Percentiles rank a stretch among this genome's conserved stretches.
phyloP scores from a whole-genome alignment of 1,140 invertebrate genomes.

The Drosophila pseudoananassae region DNA sequence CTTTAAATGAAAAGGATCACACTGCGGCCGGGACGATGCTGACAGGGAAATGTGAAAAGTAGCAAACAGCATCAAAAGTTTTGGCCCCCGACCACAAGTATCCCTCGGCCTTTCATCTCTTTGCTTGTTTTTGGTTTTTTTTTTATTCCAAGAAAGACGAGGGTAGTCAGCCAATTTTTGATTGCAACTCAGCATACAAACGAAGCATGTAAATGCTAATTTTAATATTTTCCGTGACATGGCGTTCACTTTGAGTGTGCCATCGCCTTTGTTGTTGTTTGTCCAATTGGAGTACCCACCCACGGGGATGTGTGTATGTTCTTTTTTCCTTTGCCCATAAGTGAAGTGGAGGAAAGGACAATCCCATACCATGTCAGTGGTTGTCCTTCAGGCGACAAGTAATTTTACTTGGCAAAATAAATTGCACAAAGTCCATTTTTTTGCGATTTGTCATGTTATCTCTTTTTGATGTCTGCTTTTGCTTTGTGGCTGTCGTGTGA shows the following conservation, averaged over 20 bases:
- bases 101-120: conserved; percentile 40
- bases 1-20: conserved; percentile 49
- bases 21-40: conserved; percentile 25
- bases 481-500: conserved; percentile 43
- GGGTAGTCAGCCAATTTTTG: conserved; percentile 66
- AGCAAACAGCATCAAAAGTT: conserved; percentile 75
- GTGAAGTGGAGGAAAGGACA: conserved; percentile 14
- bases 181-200: conserved; percentile 66
- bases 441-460: conserved; percentile 31
- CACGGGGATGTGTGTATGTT: background rate
- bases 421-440: conserved; percentile 73
- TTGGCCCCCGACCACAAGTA: conserved; percentile 22
- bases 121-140: background rate
- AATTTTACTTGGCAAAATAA: conserved; percentile 82
- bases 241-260: conserved; percentile 70
- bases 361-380: conserved; percentile 26
- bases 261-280: conserved; percentile 47
- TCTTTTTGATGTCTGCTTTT: conserved; percentile 39
- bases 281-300: conserved; percentile 56
- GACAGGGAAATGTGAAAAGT: conserved; percentile 70
- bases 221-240: conserved; percentile 83
- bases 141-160: conserved; percentile 8
- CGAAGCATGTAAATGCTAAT: conserved; percentile 78
- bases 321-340: conserved; percentile 13
- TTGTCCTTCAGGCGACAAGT: conserved; percentile 74